These are phyloP conservation scores for Chrysocyon brachyurus DNA, from an alignment of 2,797 vertebrate species.

Conservation along the genomic window DNA sequence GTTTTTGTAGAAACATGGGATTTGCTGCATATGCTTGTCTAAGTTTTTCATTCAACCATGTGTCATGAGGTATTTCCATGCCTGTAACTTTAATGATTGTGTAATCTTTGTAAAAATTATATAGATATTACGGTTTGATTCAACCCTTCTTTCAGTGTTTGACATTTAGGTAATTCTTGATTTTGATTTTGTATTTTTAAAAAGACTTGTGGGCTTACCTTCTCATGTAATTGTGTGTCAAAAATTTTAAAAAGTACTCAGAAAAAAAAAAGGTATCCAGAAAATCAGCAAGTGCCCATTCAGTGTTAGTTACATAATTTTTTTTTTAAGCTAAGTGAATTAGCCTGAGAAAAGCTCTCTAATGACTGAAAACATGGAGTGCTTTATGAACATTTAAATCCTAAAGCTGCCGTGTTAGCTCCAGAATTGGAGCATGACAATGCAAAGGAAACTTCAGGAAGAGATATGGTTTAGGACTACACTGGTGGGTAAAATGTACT, in stretches of 20 bases:
- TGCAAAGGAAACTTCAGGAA: background rate
- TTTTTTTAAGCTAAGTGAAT: background rate
- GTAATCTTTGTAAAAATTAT: background rate
- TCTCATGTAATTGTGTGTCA: background rate
- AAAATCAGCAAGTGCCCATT: background rate
- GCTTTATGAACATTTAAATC: background rate
- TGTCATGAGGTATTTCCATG: constrained; percentile 39
- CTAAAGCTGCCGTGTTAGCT: background rate
- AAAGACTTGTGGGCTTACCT: background rate
- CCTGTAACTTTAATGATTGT: background rate
- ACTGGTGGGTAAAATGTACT: background rate
- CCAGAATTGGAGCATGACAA: background rate
- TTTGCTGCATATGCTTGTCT: background rate
- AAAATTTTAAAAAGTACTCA: background rate
- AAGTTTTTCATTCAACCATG: background rate
- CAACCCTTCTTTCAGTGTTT: background rate
- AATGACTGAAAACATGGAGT: background rate
- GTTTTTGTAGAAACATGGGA: constrained; percentile 25
- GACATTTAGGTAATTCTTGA: background rate
- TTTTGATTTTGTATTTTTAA: constrained; percentile 51
- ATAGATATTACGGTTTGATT: background rate
- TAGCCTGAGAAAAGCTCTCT: background rate
- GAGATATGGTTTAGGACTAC: background rate
- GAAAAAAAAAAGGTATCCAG: background rate
- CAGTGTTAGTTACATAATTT: background rate